Conservation (phyloP, 2,113 vertebrate species). For the Gnathochromis pfefferi region DNA sequence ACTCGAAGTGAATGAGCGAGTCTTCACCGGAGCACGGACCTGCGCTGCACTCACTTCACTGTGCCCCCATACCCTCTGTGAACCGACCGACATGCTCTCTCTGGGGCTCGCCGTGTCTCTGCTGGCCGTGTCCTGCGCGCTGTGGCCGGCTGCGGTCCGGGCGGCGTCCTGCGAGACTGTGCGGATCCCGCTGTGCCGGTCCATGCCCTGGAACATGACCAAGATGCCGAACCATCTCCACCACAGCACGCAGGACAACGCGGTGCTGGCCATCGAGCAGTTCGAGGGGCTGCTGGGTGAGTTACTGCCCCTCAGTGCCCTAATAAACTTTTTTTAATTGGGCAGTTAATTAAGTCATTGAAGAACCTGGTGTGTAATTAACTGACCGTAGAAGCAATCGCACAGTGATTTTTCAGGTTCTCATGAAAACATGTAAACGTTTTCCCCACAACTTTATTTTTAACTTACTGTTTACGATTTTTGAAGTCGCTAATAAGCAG, state of each 20-base stretch:
- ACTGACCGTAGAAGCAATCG: not conserved
- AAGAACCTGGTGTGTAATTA: not conserved
- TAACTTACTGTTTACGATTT: not conserved
- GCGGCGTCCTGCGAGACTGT: constrained; percentile 86
- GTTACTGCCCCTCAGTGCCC: not conserved
- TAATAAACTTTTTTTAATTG: not conserved
- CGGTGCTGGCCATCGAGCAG: constrained; percentile 95
- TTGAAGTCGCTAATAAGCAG: not conserved
- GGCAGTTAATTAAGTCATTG: not conserved
- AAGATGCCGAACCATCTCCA: constrained; percentile 99
- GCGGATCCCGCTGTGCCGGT: constrained; percentile 88
- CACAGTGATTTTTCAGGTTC: not conserved
- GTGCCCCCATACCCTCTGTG: not conserved
- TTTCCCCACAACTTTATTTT: not conserved
- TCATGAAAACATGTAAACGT: not conserved
- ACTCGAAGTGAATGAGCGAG: not conserved
- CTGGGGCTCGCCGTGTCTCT: constrained; percentile 45
- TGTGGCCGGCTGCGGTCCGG: constrained; percentile 50
- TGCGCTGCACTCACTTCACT: not conserved
- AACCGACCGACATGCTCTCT: constrained; percentile 42
- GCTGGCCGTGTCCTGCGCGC: constrained; percentile 63
- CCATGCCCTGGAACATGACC: constrained; percentile 98
- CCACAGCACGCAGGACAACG: constrained; percentile 99
- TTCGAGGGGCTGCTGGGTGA: constrained; percentile 87
- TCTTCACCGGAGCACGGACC: not conserved